Evolutionary conservation across 2,888 invertebrate species (phyloP), one percentile per base, ranked within the genome.

Genomic region (Nezara viridula): DNA sequence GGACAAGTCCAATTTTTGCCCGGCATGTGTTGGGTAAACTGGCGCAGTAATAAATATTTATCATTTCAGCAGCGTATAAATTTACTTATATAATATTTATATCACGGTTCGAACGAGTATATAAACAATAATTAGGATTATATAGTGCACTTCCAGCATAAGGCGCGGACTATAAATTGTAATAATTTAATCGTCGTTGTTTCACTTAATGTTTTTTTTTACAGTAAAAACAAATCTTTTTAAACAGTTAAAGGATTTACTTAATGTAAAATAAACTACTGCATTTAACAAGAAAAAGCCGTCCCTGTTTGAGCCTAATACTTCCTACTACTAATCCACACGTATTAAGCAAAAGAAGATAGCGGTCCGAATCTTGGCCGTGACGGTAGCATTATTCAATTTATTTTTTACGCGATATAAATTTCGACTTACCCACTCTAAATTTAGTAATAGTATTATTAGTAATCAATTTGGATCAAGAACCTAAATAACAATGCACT

Each of bases 41-140:
- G 66, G 66, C 27, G 14, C 66, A 66, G 32, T 66, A 66, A 66
- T 66, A 66, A 37, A 77, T 77, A 77, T 77, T 77, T 77, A 77
- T 77, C 37, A 37, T 77, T 77, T 77, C 77, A 77, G 37, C 77
- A 44, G 40, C 44, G 77, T 40, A 77, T 77, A 77, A 77, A 77
- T 77, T 77, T 77, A 40, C 77, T 44, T 77, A 44, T 16, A 44
- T 44, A 77, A 77, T 44, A 77, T 77, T 40, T 77, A 66, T 66
- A 66, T 14, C 66, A 21, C 32, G 32, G 27, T 32, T 6, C 16
- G 12, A 32, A 66, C 66, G 66, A 10, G 27, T 32, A 66, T n/a
- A n/a, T 66, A 66, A 66, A 66, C 66, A 32, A 66, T 66, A 66
- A 66, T 66, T 66, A 66, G 66, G 32, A 32, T 32, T 66, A 16